Evolutionary conservation across 1,140 invertebrate species (phyloP).

Genomic region (Bombus confusus): DNA sequence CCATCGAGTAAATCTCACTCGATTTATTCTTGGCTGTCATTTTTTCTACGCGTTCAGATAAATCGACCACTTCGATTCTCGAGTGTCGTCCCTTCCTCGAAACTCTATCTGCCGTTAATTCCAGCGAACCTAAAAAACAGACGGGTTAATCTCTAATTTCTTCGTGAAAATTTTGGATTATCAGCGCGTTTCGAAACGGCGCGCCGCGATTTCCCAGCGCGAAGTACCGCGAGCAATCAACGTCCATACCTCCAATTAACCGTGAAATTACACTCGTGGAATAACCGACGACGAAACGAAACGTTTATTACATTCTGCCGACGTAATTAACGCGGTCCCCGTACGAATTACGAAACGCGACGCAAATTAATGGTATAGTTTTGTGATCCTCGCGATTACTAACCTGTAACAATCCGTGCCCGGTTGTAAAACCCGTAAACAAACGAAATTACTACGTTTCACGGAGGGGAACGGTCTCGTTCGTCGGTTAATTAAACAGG

Average conservation of each 20-base stretch:
- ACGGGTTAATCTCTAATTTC: too few species aligned
- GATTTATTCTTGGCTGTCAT: background rate
- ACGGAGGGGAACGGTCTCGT: background rate
- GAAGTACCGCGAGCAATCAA: conserved; percentile 6
- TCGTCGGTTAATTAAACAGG: conserved; percentile 45
- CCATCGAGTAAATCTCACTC: conserved; percentile 17
- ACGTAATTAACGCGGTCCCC: conserved; percentile 36
- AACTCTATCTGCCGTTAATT: background rate
- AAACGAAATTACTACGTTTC: background rate
- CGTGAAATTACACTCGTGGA: conserved; percentile 32
- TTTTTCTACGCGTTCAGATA: background rate
- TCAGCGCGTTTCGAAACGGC: background rate
- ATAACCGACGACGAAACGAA: conserved; percentile 31
- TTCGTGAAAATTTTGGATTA: background rate
- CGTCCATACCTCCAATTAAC: conserved; percentile 30
- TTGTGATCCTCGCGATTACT: conserved; percentile 12
- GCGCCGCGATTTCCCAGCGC: background rate
- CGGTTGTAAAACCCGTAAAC: background rate
- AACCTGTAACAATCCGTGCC: background rate
- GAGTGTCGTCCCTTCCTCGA: background rate
- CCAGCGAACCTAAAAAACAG: too few species aligned
- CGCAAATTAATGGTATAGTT: conserved; percentile 39
- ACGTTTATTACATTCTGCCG: conserved; percentile 38
- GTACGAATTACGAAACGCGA: conserved; percentile 24
- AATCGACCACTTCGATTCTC: background rate